Evolutionary conservation across 2,797 vertebrate genomes (phyloP).

Genomic region (Yasuhikotakia modesta): DNA sequence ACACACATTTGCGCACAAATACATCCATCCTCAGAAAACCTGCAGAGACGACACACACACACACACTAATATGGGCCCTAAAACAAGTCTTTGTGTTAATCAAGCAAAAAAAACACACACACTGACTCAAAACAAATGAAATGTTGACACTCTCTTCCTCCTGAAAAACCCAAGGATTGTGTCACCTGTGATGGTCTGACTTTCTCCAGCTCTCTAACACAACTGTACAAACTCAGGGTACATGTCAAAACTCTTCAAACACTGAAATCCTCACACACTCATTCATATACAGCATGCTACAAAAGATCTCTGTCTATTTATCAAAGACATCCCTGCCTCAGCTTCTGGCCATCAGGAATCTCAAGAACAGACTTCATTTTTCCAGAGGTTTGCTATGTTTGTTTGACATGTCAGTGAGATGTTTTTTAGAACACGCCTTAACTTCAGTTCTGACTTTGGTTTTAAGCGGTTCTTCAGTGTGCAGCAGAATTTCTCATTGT

Average conservation of each 20-base stretch:
- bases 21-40: slow-evolving; percentile 17
- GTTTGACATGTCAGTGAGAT: slow-evolving; percentile 51
- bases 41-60: not conserved
- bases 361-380: slow-evolving; percentile 35
- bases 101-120: not conserved
- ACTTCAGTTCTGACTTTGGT: slow-evolving; percentile 65
- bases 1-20: slow-evolving; percentile 20
- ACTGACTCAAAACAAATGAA: slow-evolving; percentile 37
- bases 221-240: slow-evolving; percentile 30
- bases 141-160: not conserved
- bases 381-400: slow-evolving; percentile 48
- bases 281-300: slow-evolving; percentile 14
- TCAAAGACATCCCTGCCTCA: slow-evolving; percentile 22
- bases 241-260: slow-evolving; percentile 12
- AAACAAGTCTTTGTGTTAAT: slow-evolving; percentile 29
- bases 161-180: not conserved
- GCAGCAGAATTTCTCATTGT: slow-evolving; percentile 69
- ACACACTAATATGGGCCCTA: slow-evolving; percentile 6
- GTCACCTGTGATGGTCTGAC: not conserved
- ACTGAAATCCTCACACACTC: slow-evolving; percentile 9
- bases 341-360: slow-evolving; percentile 34
- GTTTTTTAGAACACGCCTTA: slow-evolving; percentile 63
- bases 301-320: not conserved
- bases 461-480: slow-evolving; percentile 59
- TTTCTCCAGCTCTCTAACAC: slow-evolving; percentile 26